Base-by-base conservation (phyloP, 1,140 invertebrate genomes). In the Geopemphigus sp. region DNA sequence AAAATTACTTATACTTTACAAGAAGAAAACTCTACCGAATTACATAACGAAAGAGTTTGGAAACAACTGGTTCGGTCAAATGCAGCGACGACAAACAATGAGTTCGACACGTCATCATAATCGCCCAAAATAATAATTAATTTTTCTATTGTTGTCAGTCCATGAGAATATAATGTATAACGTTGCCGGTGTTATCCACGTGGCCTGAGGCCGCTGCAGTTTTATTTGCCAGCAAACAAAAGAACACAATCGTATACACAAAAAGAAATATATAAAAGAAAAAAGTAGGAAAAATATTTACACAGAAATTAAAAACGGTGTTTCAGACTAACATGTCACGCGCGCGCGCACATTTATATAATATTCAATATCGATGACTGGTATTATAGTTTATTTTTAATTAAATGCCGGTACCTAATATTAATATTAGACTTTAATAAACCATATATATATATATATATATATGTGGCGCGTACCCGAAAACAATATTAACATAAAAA, bases 81-180 rank as follows among this genome's bases (percentile, higher is more conserved):
- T 26, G 17, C 12, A 19, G 17, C n/a, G 63, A 66, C 32, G 66
- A 17, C 45, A 68, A 68, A 68, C 66, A 68, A 68, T 50, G 45
- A 19, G 10, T 68, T 59, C 10, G 66, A 24, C 22, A 4, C 66
- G 66, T 68, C 66, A 68, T 50, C 45, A 22, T 50, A 68, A 68
- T 68, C 45, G 50, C 22, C 66, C 17, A 68, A 68, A 50, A 68
- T 17, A 68, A 68, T 68, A 68, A 68, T 68, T 50, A 68, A 26
- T 50, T 50, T 68, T 68, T 10, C 66, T 47, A 68, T 68, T 68
- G 66, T 68, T 68, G 45, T 68, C 39, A 68, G 5, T 68, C 22
- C 45, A 24, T 68, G 45, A 26, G 39, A 50, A 50, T 68, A 45
- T 47, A 68, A 45, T 29, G 22, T 24, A 68, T 47, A 68, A 17